Percentiles rank a stretch among this genome's conserved stretches.
Conservation (phyloP, 2,113 vertebrate genomes). For the Ciconia boyciana region DNA sequence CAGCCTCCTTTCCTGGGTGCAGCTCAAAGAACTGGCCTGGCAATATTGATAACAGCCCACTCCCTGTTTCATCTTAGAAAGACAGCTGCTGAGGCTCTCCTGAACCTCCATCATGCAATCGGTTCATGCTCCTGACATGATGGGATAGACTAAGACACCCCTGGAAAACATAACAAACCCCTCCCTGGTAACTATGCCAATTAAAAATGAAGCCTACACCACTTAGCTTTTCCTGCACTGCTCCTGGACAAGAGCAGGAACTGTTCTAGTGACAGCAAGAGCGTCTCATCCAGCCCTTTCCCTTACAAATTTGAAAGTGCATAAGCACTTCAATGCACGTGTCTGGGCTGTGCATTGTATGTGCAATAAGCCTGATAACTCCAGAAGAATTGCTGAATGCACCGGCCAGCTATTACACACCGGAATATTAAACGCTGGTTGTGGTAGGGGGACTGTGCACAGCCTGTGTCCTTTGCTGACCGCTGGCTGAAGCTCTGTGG, state of each 20-base stretch:
- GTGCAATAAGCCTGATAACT: background rate
- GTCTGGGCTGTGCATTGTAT: background rate
- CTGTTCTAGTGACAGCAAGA: background rate
- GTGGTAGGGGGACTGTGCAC: accelerated
- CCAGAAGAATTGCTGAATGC: background rate
- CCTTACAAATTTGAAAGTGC: background rate
- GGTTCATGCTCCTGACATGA: background rate
- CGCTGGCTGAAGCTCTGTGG: background rate
- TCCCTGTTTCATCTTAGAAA: background rate
- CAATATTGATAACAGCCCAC: background rate
- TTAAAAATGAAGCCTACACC: background rate
- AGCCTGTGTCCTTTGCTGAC: background rate
- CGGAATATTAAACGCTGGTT: background rate
- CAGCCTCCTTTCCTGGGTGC: background rate
- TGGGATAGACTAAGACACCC: background rate
- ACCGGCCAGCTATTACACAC: background rate
- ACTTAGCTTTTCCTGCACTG: background rate
- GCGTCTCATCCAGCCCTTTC: background rate
- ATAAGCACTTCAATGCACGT: accelerated
- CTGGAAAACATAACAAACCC: background rate
- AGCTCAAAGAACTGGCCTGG: background rate
- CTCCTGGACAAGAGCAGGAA: background rate
- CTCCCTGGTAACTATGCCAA: background rate
- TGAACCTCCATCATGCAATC: accelerated
- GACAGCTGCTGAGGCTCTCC: background rate